Evolutionary conservation across 2,113 vertebrate species (phyloP).

Genomic region (Tachuris rubrigastra): DNA sequence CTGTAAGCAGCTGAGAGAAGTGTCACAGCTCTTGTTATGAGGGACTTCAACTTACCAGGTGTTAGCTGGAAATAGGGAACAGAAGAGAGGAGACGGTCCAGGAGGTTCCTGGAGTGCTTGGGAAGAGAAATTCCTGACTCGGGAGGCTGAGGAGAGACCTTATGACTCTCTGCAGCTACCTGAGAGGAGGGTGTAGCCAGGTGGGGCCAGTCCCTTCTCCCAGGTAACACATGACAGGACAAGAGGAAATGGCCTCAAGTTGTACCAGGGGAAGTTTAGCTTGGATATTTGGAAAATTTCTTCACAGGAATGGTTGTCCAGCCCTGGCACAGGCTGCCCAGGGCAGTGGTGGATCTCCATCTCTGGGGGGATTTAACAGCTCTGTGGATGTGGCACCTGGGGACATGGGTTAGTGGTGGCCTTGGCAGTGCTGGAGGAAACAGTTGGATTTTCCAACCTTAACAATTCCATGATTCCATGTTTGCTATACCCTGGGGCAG

Average conservation of each 20-base stretch:
- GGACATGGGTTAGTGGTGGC: background rate
- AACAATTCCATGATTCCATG: background rate
- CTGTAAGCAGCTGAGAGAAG: background rate
- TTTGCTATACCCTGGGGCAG: background rate
- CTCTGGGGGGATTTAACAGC: background rate
- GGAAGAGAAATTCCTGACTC: background rate
- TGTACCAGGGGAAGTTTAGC: background rate
- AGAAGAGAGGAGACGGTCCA: background rate
- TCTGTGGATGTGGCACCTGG: background rate
- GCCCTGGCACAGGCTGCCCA: background rate
- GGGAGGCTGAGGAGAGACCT: background rate
- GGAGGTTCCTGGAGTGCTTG: background rate
- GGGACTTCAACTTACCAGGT: background rate
- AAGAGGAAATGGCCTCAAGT: background rate
- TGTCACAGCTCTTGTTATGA: background rate
- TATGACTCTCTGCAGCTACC: background rate
- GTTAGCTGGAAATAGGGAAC: background rate
- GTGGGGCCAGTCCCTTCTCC: background rate
- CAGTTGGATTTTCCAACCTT: background rate
- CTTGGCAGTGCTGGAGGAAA: background rate
- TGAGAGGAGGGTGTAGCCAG: background rate
- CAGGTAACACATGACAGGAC: background rate
- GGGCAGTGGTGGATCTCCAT: background rate
- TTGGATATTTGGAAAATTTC: background rate
- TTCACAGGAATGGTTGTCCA: background rate